phyloP scores from a whole-genome alignment of 2,113 vertebrate genomes.

The Lagopus muta region DNA sequence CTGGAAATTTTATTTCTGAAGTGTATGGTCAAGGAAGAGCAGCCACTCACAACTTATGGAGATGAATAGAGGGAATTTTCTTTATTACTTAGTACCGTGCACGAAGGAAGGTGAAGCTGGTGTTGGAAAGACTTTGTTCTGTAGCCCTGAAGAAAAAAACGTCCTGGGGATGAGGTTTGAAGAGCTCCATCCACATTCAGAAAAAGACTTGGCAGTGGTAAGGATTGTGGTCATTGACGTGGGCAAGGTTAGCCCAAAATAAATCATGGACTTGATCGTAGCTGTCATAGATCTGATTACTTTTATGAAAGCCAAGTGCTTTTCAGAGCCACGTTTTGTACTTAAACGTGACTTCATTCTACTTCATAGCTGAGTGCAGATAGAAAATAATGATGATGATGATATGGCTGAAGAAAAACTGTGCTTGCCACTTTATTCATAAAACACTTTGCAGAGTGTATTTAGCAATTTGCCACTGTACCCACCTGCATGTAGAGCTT shows the following conservation, averaged over 20 bases:
- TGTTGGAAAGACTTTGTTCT: neutral
- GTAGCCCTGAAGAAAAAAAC: neutral
- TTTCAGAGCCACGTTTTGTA: conserved; percentile 17
- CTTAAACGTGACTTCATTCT: conserved; percentile 26
- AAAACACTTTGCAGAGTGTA: conserved; percentile 69
- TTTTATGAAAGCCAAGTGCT: conserved; percentile 22
- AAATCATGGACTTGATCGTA: neutral
- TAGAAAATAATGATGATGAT: conserved; percentile 2
- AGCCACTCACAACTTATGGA: neutral
- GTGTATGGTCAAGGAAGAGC: neutral
- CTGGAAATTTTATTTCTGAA: neutral
- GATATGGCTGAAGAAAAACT: neutral
- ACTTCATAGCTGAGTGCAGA: neutral
- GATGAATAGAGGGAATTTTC: neutral
- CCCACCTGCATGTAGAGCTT: conserved; percentile 49
- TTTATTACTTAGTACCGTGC: neutral
- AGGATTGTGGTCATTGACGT: neutral
- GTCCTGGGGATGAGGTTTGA: neutral
- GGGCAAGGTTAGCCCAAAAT: neutral
- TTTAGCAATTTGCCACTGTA: conserved; percentile 73
- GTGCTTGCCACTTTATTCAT: conserved; percentile 60
- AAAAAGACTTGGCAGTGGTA: neutral
- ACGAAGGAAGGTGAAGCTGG: neutral
- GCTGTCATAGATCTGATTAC: neutral
- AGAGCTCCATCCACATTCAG: neutral